Conservation (phyloP, 2,888 invertebrate species). For the Capitulum mitella region DNA sequence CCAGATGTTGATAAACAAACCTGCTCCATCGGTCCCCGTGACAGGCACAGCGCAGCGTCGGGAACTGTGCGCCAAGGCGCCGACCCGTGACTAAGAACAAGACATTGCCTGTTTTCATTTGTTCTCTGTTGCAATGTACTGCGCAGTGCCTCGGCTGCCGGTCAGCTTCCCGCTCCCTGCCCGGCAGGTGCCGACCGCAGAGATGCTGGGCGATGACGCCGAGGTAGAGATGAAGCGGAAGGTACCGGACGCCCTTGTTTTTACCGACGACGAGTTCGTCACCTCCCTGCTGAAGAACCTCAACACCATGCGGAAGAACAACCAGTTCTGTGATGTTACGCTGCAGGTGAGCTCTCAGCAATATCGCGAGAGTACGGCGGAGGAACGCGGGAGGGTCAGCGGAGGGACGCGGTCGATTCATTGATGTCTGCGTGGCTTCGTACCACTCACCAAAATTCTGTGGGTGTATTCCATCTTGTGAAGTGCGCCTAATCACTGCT, state of each 20-base stretch:
- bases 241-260: slow-evolving; percentile 36
- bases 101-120: neutral
- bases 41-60: too few species aligned
- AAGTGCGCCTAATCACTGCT: too few species aligned
- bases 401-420: too few species aligned
- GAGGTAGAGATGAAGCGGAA: slow-evolving; percentile 26
- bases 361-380: too few species aligned
- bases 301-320: slow-evolving; percentile 71
- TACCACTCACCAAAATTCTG: too few species aligned
- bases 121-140: neutral
- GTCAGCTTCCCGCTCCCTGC: neutral
- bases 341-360: slow-evolving; percentile 57
- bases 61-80: too few species aligned
- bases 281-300: slow-evolving; percentile 54
- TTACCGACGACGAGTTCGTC: slow-evolving; percentile 39
- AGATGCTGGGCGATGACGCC: slow-evolving; percentile 26
- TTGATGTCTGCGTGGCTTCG: too few species aligned
- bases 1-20: too few species aligned
- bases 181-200: slow-evolving; percentile 10
- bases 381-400: too few species aligned
- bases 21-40: neutral
- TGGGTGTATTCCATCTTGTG: too few species aligned
- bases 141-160: neutral
- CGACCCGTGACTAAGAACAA: too few species aligned
- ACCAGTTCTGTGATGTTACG: slow-evolving; percentile 78